Percentiles rank a stretch among this genome's conserved stretches.
These are phyloP conservation scores for Mythimna vitellina DNA, from an alignment of 2,888 invertebrate species.

Conservation along the genomic window DNA sequence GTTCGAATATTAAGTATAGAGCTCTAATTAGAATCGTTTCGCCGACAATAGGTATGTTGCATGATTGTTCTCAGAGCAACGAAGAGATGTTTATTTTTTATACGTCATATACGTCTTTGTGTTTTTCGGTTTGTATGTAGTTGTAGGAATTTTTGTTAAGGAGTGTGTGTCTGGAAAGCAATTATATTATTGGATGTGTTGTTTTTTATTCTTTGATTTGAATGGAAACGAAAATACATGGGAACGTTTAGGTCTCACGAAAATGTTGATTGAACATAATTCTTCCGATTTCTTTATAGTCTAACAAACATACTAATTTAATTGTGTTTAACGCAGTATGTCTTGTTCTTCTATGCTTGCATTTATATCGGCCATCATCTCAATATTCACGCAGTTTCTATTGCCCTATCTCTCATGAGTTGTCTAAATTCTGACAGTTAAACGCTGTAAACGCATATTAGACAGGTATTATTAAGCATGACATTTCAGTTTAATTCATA, in stretches of 20 bases:
- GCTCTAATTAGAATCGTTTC: constrained; percentile 71
- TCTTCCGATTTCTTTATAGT: background rate
- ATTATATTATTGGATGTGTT: constrained; percentile 17
- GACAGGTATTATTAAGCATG: constrained; percentile 18
- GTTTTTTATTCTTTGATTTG: constrained; percentile 6
- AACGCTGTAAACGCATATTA: background rate
- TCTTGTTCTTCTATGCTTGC: background rate
- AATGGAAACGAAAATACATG: background rate
- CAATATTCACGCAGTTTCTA: background rate
- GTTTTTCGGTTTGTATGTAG: constrained; percentile 38
- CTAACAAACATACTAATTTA: background rate
- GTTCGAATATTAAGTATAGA: constrained; percentile 68
- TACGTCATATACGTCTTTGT: constrained; percentile 46
- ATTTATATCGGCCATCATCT: background rate
- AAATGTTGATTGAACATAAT: background rate
- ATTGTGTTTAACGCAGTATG: background rate
- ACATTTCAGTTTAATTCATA: constrained; percentile 41
- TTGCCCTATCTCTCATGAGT: background rate
- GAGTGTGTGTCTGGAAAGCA: constrained; percentile 16
- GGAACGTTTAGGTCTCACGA: background rate
- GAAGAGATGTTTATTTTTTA: constrained; percentile 54
- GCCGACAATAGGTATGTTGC: constrained; percentile 69
- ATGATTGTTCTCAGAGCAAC: constrained; percentile 67
- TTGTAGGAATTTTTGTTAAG: constrained; percentile 37
- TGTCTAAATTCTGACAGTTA: constrained; percentile 2